These are phyloP conservation scores for Aplochiton taeniatus DNA, from an alignment of 2,797 vertebrate species.

Conservation along the genomic window DNA sequence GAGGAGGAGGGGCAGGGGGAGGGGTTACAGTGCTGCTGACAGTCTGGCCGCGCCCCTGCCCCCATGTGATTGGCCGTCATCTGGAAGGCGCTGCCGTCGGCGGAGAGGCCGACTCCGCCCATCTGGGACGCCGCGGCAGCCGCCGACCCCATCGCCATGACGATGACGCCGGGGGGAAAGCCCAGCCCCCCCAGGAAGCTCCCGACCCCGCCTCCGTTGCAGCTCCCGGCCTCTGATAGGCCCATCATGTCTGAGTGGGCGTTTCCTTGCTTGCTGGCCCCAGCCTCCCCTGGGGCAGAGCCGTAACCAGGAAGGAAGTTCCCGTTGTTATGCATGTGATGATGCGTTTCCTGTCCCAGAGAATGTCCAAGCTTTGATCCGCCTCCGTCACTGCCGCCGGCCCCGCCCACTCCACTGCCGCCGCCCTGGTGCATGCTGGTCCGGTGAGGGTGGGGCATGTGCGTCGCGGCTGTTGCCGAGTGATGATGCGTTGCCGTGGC, in stretches of 20 bases:
- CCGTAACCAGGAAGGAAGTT: conserved; percentile 69
- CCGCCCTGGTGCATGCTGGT: conserved; percentile 59
- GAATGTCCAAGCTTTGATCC: conserved; percentile 46
- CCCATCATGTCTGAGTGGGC: conserved; percentile 70
- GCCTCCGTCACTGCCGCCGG: conserved; percentile 44
- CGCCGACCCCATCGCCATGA: conserved; percentile 86
- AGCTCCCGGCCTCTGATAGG: conserved; percentile 61
- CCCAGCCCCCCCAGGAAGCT: conserved; percentile 89
- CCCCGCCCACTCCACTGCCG: conserved; percentile 33
- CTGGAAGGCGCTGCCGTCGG: conserved; percentile 88
- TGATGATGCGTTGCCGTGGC: conserved; percentile 47
- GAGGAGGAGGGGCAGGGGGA: conserved; percentile 72
- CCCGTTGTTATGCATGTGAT: conserved; percentile 61
- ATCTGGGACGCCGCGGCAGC: conserved; percentile 58
- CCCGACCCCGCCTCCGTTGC: conserved; percentile 76
- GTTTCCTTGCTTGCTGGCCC: conserved; percentile 88
- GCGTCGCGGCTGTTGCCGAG: conserved; percentile 41
- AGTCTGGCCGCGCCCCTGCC: conserved; percentile 81
- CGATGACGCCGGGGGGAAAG: conserved; percentile 90
- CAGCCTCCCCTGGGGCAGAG: conserved; percentile 65
- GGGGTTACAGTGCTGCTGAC: conserved; percentile 85
- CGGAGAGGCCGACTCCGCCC: conserved; percentile 78
- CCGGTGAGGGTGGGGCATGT: conserved; percentile 59
- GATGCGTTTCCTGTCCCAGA: conserved; percentile 55
- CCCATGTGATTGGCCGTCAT: conserved; percentile 75